Percentiles rank a stretch among this genome's conserved stretches.
Evolutionary conservation across 2,888 invertebrate species (phyloP).

Genomic region (Gonocerus acuteangulatus): DNA sequence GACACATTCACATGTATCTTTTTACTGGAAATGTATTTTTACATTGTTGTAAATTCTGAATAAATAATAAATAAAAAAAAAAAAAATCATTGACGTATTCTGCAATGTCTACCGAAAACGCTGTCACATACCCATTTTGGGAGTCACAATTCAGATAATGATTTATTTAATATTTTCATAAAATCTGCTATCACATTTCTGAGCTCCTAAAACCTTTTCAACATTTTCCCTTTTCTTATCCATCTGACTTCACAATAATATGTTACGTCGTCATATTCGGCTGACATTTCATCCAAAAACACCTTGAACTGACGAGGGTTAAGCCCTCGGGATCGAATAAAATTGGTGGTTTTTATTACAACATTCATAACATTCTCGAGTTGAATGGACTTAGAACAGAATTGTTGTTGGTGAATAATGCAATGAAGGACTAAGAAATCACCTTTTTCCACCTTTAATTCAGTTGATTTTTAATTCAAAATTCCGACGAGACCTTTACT

Average conservation of each 20-base stretch:
- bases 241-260: conserved; percentile 18
- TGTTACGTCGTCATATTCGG: conserved; percentile 17
- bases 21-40: too few relatives aligned
- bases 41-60: too few relatives aligned
- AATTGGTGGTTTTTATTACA: conserved; percentile 13
- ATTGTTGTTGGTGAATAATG: too few relatives aligned
- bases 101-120: too few relatives aligned
- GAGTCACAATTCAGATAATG: conserved; percentile 9
- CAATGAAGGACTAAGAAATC: neutral
- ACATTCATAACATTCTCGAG: conserved; percentile 10
- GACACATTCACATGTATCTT: too few relatives aligned
- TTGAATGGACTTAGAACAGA: too few relatives aligned
- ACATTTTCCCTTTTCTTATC: conserved; percentile 14
- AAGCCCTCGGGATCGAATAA: conserved; percentile 8
- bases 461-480: conserved; percentile 15
- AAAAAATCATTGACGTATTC: too few relatives aligned
- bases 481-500: conserved; percentile 9
- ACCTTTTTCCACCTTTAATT: conserved; percentile 16
- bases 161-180: neutral
- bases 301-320: conserved; percentile 13
- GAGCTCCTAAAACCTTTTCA: conserved; percentile 2
- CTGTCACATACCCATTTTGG: conserved; percentile 12
- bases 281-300: conserved; percentile 11
- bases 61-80: too few relatives aligned
- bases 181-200: conserved; percentile 5